Evolutionary conservation across 2,797 vertebrate genomes (phyloP).

Genomic region (Paedocypris micromegethes): DNA sequence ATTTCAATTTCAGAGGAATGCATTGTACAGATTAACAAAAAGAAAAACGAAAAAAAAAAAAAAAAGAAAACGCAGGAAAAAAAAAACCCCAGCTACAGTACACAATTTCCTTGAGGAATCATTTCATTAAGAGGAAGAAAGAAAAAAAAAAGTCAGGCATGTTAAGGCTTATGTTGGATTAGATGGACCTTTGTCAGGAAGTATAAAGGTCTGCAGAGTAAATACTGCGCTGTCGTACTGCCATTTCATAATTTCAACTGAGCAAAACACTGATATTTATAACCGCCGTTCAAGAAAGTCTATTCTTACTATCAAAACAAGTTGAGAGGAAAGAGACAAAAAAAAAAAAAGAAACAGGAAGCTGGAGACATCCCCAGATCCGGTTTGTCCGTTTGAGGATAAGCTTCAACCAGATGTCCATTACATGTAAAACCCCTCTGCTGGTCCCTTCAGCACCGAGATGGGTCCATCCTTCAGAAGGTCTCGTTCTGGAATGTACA

Average conservation of each 20-base stretch:
- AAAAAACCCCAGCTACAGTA: constrained; percentile 62
- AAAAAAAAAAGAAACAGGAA: constrained; percentile 51
- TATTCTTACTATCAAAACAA: constrained; percentile 54
- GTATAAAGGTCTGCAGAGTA: constrained; percentile 51
- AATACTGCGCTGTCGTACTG: constrained; percentile 52
- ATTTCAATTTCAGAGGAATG: constrained; percentile 56
- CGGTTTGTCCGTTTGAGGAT: constrained; percentile 40
- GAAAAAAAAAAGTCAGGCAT: constrained; percentile 56
- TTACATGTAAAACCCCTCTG: constrained; percentile 41
- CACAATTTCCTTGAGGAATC: constrained; percentile 64
- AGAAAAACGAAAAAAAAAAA: constrained; percentile 52
- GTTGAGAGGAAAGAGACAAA: constrained; percentile 38
- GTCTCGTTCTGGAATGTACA: constrained; percentile 65
- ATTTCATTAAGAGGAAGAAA: constrained; percentile 63
- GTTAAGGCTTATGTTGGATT: constrained; percentile 71
- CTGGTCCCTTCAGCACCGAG: constrained; percentile 46
- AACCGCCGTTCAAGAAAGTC: constrained; percentile 51
- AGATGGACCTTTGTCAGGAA: constrained; percentile 53
- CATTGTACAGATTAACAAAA: constrained; percentile 63
- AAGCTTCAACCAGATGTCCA: constrained; percentile 37
- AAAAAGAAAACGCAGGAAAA: constrained; percentile 46
- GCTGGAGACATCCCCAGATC: constrained; percentile 44
- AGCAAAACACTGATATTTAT: constrained; percentile 55
- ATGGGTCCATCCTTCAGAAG: constrained; percentile 51
- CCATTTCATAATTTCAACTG: constrained; percentile 48